A percentile compares a stretch with the other conserved stretches of the same genome.
phyloP scores from a whole-genome alignment of 1,140 invertebrate genomes.

The Drosophila funebris region DNA sequence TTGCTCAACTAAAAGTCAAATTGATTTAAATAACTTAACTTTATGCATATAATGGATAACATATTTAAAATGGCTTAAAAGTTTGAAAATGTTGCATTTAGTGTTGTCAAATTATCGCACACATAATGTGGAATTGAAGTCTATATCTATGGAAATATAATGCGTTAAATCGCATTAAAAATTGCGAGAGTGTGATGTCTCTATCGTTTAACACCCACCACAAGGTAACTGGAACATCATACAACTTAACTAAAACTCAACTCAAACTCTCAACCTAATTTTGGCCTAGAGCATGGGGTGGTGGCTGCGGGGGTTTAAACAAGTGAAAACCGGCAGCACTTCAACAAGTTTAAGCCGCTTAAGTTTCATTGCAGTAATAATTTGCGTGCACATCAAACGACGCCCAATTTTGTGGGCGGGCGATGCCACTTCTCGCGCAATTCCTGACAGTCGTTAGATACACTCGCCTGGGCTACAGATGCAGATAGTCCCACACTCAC shows the following conservation, averaged over 20 bases:
- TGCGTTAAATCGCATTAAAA: constrained; percentile 40
- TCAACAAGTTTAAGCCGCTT: constrained; percentile 73
- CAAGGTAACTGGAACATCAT: not conserved
- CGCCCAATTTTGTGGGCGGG: not conserved
- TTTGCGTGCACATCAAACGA: constrained; percentile 63
- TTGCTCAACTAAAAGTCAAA: too few relatives aligned
- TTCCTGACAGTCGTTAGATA: constrained; percentile 23
- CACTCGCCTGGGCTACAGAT: constrained; percentile 30
- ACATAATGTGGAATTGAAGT: too few relatives aligned
- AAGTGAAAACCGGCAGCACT: constrained; percentile 22
- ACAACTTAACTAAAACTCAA: not conserved
- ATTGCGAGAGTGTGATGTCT: constrained; percentile 23
- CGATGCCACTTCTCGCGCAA: not conserved
- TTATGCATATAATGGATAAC: too few relatives aligned
- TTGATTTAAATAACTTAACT: too few relatives aligned
- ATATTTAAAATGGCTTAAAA: too few relatives aligned
- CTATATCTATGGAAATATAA: constrained; percentile 18
- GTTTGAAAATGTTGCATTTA: too few relatives aligned
- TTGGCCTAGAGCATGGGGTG: too few relatives aligned
- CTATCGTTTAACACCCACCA: too few relatives aligned
- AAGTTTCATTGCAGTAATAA: constrained; percentile 75
- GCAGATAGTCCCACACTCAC: constrained; percentile 26
- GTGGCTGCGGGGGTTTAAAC: too few relatives aligned
- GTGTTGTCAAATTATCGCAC: too few relatives aligned
- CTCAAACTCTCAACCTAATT: constrained; percentile 14